Conservation (phyloP, 2,113 vertebrate genomes). For the Lichenostomus cassidix region DNA sequence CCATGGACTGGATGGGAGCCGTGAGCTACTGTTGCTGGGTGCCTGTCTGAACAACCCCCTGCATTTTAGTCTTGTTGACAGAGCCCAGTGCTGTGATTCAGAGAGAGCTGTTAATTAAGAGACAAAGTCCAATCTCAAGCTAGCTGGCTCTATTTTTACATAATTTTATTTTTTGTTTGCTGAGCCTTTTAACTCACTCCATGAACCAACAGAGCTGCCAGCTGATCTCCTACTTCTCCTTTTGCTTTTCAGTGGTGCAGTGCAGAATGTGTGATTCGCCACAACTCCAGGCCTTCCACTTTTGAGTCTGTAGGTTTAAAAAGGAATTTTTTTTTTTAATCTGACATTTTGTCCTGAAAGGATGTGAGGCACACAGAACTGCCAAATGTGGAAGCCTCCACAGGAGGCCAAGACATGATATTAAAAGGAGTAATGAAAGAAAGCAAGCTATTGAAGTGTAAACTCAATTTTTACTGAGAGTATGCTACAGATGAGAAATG, state of each 20-base stretch:
- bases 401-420: slow-evolving; percentile 33
- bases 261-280: neutral
- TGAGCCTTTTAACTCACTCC: neutral
- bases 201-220: neutral
- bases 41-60: slow-evolving; percentile 25
- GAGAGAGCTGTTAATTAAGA: slow-evolving; percentile 49
- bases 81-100: neutral
- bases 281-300: slow-evolving; percentile 2
- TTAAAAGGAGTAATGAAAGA: slow-evolving; percentile 61
- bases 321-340: neutral
- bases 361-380: slow-evolving; percentile 15
- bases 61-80: neutral
- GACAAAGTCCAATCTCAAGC: slow-evolving; percentile 35
- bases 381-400: slow-evolving; percentile 14
- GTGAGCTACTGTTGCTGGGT: slow-evolving; percentile 13
- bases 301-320: slow-evolving; percentile 20
- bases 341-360: slow-evolving; percentile 53
- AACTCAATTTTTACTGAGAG: slow-evolving; percentile 46
- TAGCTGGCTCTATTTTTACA: slow-evolving; percentile 20
- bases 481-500: slow-evolving; percentile 28
- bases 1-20: neutral
- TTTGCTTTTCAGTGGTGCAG: neutral
- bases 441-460: slow-evolving; percentile 36
- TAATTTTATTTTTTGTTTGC: slow-evolving; percentile 37
- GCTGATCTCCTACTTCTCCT: slow-evolving; percentile 1